Evolutionary conservation across 1,140 invertebrate genomes (phyloP).

Genomic region (Drosophila takahashii): DNA sequence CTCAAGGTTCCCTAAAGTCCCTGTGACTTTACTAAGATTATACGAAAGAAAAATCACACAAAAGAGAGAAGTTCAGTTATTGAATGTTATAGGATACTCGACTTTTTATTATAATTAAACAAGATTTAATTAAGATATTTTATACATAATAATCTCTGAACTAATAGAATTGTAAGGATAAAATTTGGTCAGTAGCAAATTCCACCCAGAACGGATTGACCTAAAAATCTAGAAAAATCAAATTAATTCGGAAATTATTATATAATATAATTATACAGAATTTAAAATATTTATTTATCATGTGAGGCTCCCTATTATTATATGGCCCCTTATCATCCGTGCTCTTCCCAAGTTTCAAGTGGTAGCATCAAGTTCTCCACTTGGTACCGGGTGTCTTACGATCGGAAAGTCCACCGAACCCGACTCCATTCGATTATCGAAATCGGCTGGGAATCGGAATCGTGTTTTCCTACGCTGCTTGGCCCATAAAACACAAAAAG

Average conservation of each 20-base stretch:
- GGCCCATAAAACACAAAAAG: conserved; percentile 23
- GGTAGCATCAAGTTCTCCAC: background rate
- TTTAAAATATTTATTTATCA: background rate
- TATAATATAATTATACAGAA: too few relatives aligned
- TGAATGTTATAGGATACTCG: too few relatives aligned
- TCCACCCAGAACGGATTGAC: too few relatives aligned
- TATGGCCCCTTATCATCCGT: background rate
- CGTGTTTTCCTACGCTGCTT: conserved; percentile 13
- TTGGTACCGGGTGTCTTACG: conserved; percentile 1
- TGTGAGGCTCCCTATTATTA: background rate
- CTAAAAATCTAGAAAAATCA: too few relatives aligned
- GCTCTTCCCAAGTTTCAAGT: background rate
- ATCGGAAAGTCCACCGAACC: background rate
- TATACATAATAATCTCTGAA: too few relatives aligned
- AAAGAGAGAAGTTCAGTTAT: too few relatives aligned
- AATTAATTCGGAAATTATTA: too few relatives aligned
- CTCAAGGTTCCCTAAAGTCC: background rate
- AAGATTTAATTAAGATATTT: too few relatives aligned
- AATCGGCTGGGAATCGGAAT: conserved; percentile 25
- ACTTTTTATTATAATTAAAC: too few relatives aligned
- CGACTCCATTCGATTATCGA: conserved; percentile 23
- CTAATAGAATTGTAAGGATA: too few relatives aligned
- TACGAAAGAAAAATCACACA: background rate
- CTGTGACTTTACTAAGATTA: background rate
- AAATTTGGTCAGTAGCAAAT: too few relatives aligned